phyloP scores from a whole-genome alignment of 1,140 invertebrate genomes.

The Maconellicoccus hirsutus region DNA sequence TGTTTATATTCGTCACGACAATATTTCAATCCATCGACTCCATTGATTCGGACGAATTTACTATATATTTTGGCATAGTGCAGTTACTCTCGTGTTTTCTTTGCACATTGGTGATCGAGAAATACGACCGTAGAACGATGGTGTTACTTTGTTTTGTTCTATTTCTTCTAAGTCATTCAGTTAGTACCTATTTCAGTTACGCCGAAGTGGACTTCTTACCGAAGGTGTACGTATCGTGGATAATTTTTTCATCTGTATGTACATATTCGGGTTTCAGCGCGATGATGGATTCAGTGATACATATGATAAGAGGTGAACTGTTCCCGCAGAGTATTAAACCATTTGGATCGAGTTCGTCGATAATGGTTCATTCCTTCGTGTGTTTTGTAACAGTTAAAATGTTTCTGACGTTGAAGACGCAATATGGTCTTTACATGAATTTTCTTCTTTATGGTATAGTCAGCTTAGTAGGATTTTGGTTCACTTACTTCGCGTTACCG shows the following conservation, averaged over 20 bases:
- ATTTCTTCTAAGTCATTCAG: not conserved
- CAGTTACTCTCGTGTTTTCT: constrained; percentile 36
- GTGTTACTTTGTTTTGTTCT: not conserved
- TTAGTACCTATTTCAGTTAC: no score
- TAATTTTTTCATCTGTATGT: not conserved
- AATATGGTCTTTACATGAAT: constrained; percentile 52
- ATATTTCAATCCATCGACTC: constrained; percentile 27
- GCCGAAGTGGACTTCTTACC: not conserved
- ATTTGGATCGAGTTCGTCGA: constrained; percentile 39
- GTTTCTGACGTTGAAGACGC: constrained; percentile 46
- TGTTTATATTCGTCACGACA: no score
- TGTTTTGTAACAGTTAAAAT: constrained; percentile 63
- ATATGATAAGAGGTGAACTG: constrained; percentile 48
- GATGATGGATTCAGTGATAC: constrained; percentile 43
- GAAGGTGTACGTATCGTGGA: not conserved
- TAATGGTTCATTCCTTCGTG: constrained; percentile 35
- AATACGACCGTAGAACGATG: not conserved
- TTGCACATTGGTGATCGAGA: constrained; percentile 39
- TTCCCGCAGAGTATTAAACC: constrained; percentile 50
- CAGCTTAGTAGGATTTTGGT: constrained; percentile 45
- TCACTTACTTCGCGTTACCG: constrained; percentile 52
- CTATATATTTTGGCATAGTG: constrained; percentile 28
- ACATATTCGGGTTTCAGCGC: constrained; percentile 31
- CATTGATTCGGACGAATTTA: constrained; percentile 25
- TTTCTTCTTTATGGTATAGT: constrained; percentile 68